Percentiles rank a stretch among this genome's conserved stretches.
Conservation (phyloP, 1,140 invertebrate genomes). For the Drosophila watanabei region DNA sequence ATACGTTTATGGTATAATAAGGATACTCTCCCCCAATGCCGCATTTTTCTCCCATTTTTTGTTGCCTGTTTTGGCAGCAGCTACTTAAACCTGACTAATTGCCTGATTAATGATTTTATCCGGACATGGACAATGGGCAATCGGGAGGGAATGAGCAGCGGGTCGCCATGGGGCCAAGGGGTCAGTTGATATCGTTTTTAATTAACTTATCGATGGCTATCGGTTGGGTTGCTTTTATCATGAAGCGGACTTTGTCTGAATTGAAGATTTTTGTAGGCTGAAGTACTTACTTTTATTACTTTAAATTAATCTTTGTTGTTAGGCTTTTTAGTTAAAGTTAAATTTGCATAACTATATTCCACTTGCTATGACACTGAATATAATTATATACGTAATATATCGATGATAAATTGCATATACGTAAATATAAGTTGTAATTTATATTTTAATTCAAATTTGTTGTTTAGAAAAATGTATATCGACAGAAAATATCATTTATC, state of each 20-base stretch:
- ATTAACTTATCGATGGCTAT: slow-evolving; percentile 7
- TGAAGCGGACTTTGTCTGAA: neutral
- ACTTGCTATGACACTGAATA: no score
- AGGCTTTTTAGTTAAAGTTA: no score
- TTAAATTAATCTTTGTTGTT: neutral
- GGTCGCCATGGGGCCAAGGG: slow-evolving; percentile 1
- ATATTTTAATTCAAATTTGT: no score
- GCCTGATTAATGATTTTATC: slow-evolving; percentile 64
- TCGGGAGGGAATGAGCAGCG: neutral
- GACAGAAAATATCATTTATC: no score
- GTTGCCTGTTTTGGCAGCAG: slow-evolving; percentile 31
- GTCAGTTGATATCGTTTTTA: slow-evolving; percentile 1
- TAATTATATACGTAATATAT: no score
- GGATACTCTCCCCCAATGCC: slow-evolving; percentile 32
- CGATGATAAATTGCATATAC: no score
- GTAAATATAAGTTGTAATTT: no score
- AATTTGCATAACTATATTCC: no score
- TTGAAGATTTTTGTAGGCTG: neutral
- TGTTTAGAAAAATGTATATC: no score
- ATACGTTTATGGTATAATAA: slow-evolving; percentile 71
- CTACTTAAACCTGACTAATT: slow-evolving; percentile 70
- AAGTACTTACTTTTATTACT: neutral
- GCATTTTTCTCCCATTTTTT: no score
- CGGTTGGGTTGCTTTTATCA: neutral
- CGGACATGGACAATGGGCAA: neutral